Base-by-base conservation (phyloP, 2,888 invertebrate genomes). In the Eutolmus rufibarbis region DNA sequence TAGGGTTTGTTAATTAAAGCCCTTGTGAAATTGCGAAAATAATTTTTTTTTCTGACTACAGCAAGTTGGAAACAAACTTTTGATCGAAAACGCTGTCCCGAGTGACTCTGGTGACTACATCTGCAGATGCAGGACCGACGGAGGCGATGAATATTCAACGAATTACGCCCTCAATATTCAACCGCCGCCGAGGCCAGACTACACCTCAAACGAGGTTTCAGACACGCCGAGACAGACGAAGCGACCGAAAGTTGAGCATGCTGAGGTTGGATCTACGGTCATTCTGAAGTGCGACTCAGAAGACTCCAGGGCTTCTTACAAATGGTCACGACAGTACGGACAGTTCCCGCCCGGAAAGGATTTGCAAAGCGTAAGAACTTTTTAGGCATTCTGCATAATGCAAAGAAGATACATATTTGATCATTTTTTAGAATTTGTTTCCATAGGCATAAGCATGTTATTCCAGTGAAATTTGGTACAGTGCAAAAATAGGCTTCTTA, bases 81-180 rank as follows among this genome's bases (percentile, higher is more conserved):
- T 96, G 14, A 97, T 99, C 87, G 95, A 95, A 0, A 95, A 97
- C 90, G 95, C 97, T 0, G 94, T 95, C 90, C 93, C 94, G 0
- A 94, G 96, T 0, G 98, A 99, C 92, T 96, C 97, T 66, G 99
- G 98, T 74, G 94, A 95, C 87, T 99, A 98, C 92, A 94, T 97
- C 56, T 99, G 99, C 91, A 92, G 94, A 90, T 93, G 96, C 92
- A 91, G 94, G 90, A 93, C 94, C 89, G 90, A 93, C 89, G 91
- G 94, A 90, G 90, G 94, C 87, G 91, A 94, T 91, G 91, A 95
- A 90, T 92, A 93, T 89, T 90, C 93, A 23, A 93, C 93, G 87
- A 94, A 92, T 89, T 94, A 94, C 57, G 94, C 94, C 90, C 93
- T 95, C 89, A 92, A 90, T 86, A 91, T 93, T 81, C 79, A 66